Base-by-base conservation (phyloP, 2,113 vertebrate genomes). In the Parus major region DNA sequence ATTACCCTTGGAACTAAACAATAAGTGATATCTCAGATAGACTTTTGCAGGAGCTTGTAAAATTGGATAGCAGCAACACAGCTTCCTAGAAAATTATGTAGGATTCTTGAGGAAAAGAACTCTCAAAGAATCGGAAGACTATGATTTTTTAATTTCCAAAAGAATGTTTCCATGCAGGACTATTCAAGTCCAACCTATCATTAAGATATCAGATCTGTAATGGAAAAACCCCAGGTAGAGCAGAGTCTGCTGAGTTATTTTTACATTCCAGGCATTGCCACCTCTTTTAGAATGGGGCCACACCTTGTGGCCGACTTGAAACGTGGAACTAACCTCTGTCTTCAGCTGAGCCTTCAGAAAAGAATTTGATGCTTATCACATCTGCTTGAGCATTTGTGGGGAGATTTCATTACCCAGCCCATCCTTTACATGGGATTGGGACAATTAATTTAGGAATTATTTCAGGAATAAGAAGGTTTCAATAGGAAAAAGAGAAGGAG, bases 161-260 rank as follows among this genome's bases (percentile, higher is more conserved):
- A n/a, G 79, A 93, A 82, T 75, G 60, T 93, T 96, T 94, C 88
- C 86, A 49, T 27, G 22, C n/a, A 44, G 68, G 52, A 94, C n/a
- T 63, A 29, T 59, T 92, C 2, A 7, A 68, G 35, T 68, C 68
- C 63, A 86, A 60, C 59, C 64, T 75, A n/a, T 77, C 79, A 81
- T 92, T 83, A 88, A 80, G 63, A 57, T 91, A 63, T 82, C 78
- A 76, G 50, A 64, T 87, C 57, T 93, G 13, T 33, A 66, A 72
- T 94, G 84, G 81, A 89, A 96, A 93, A 89, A 55, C 39, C 28
- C 39, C 91, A 92, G 94, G 84, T 90, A 79, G 57, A 82, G 56
- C 57, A 33, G 20, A 82, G 49, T 69, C 65, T 95, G 57, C 6
- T 76, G 78, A 85, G 63, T 79, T 65, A 57, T 60, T 92, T 82